phyloP scores from a whole-genome alignment of 2,113 vertebrate genomes.

The Aegotheles bennettii region DNA sequence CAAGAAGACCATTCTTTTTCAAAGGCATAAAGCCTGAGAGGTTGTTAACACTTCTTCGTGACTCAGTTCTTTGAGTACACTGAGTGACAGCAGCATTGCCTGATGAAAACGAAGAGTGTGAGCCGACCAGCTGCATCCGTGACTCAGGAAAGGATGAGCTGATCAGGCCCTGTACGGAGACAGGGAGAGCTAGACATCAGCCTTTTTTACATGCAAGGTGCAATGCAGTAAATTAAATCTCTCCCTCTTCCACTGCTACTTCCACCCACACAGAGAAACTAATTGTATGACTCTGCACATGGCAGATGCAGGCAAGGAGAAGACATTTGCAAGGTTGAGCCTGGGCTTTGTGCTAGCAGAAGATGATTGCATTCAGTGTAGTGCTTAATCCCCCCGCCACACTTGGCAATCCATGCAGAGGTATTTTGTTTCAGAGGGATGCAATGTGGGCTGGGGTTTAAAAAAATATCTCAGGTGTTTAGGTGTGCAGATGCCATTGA shows the following conservation, averaged over 20 bases:
- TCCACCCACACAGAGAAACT: not conserved
- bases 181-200: not conserved
- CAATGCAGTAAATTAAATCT: not conserved
- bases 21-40: not conserved
- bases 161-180: not conserved
- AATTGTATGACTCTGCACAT: not conserved
- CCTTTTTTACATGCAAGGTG: not conserved
- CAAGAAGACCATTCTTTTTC: not conserved
- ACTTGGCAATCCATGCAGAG: fast-evolving
- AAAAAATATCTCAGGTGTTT: not conserved
- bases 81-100: not conserved
- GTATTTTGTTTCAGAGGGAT: not conserved
- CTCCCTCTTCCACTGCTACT: not conserved
- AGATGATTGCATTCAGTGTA: not conserved
- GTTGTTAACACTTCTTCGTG: not conserved
- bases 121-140: not conserved
- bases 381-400: not conserved
- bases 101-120: slow-evolving; percentile 9
- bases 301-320: not conserved
- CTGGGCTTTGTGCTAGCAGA: not conserved
- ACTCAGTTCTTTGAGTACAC: not conserved
- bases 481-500: not conserved
- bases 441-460: not conserved
- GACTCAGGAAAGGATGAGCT: not conserved
- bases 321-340: not conserved